Conservation (phyloP, 2,113 vertebrate species). For the Gila orcuttii region DNA sequence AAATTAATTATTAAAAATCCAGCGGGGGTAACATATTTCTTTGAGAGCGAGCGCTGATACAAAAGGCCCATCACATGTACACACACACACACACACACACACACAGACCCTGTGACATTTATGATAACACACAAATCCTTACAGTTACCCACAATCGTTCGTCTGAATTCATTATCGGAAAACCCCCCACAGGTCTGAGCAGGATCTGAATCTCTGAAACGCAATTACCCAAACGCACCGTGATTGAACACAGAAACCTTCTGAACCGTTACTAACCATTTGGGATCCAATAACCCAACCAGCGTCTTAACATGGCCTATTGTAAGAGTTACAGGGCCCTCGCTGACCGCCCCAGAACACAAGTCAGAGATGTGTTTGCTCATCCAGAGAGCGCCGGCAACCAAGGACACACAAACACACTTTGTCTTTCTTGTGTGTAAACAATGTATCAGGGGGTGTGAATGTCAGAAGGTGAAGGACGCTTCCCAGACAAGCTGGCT, state of each 20-base stretch:
- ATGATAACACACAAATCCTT: constrained; percentile 69
- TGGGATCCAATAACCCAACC: constrained; percentile 25
- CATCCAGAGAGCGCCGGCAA: background rate
- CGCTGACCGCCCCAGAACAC: background rate
- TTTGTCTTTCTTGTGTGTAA: constrained; percentile 28
- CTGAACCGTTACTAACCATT: background rate
- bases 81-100: constrained; percentile 51
- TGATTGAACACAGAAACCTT: constrained; percentile 1
- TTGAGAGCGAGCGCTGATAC: constrained; percentile 74
- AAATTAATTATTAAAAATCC: constrained; percentile 80
- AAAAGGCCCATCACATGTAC: constrained; percentile 71
- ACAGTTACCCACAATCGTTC: constrained; percentile 42
- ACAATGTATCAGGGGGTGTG: background rate
- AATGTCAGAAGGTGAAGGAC: constrained; percentile 38
- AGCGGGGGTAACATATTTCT: constrained; percentile 73
- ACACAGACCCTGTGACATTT: constrained; percentile 63
- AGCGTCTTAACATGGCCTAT: background rate
- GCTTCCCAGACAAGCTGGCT: background rate
- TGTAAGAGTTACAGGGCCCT: background rate
- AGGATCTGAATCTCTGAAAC: background rate
- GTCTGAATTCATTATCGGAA: constrained; percentile 29
- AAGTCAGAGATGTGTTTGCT: constrained; percentile 23
- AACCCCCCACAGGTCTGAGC: constrained; percentile 16
- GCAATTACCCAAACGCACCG: constrained; percentile 10
- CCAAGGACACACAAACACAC: constrained; percentile 39